Evolutionary conservation across 2,797 vertebrate species (phyloP).

Genomic region (Galago senegalensis): DNA sequence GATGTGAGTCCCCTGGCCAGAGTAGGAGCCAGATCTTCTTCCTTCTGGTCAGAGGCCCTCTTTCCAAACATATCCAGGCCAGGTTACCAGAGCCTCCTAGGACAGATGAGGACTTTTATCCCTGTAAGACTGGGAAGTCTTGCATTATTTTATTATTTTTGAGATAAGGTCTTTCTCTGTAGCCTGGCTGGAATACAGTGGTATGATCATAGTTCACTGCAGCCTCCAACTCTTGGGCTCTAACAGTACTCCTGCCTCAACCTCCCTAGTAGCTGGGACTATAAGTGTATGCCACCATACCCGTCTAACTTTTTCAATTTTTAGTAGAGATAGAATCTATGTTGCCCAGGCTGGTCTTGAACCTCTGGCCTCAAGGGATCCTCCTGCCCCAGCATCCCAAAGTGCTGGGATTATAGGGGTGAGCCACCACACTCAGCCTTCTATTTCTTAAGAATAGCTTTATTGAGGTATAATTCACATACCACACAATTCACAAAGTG

Average conservation of each 20-base stretch:
- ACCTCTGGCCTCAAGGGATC: background rate
- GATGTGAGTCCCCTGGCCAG: background rate
- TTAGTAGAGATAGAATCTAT: too few species aligned
- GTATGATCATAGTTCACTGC: background rate
- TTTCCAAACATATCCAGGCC: background rate
- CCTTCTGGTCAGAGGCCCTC: background rate
- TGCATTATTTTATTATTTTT: background rate
- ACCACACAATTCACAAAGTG: background rate
- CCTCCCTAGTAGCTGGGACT: too few species aligned
- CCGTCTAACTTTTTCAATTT: too few species aligned
- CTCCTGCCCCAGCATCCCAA: background rate
- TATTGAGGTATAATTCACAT: background rate
- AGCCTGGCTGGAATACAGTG: background rate
- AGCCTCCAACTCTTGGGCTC: background rate
- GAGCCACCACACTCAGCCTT: background rate
- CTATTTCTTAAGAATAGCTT: background rate
- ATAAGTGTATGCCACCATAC: too few species aligned
- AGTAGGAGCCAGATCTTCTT: background rate
- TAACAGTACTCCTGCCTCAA: too few species aligned
- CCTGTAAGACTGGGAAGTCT: background rate
- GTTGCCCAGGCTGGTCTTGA: too few species aligned
- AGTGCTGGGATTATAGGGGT: background rate
- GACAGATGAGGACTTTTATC: background rate
- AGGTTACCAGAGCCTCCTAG: background rate
- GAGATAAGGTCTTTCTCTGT: too few species aligned